A percentile compares a stretch with the other conserved stretches of the same genome.
phyloP scores from a whole-genome alignment of 2,888 invertebrate genomes.

The Rhodophaea formosa region DNA sequence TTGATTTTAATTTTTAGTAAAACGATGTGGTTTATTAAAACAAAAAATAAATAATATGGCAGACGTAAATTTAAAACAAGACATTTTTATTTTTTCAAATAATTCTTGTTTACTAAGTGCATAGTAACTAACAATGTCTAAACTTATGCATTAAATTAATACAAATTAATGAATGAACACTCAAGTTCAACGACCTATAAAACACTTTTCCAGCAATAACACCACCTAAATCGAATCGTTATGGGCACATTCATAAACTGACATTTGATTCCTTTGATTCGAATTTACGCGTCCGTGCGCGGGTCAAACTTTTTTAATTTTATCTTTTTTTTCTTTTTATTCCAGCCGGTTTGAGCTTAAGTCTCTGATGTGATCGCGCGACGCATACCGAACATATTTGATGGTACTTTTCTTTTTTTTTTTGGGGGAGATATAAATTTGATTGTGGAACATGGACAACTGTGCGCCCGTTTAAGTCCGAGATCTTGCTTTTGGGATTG shows the following conservation, averaged over 20 bases:
- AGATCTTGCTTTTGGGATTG: slow-evolving; percentile 33
- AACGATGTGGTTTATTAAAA: no score
- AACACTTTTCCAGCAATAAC: slow-evolving; percentile 29
- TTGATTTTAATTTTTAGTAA: no score
- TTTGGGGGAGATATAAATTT: slow-evolving; percentile 61
- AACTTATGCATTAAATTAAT: background rate
- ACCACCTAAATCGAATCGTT: slow-evolving; percentile 51
- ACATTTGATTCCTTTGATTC: slow-evolving; percentile 77
- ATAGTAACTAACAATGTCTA: background rate
- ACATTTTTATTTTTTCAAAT: background rate
- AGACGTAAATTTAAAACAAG: no score
- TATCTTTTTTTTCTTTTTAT: slow-evolving; percentile 49
- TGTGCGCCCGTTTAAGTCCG: slow-evolving; percentile 42
- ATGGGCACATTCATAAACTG: slow-evolving; percentile 61
- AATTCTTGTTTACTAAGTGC: background rate
- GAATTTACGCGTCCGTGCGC: slow-evolving; percentile 71
- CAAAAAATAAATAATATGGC: no score
- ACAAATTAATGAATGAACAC: background rate
- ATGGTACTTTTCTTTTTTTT: slow-evolving; percentile 65
- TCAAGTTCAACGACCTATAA: slow-evolving; percentile 10
- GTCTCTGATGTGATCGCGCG: slow-evolving; percentile 77
- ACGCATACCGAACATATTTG: slow-evolving; percentile 79
- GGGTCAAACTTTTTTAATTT: slow-evolving; percentile 52
- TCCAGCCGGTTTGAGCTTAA: slow-evolving; percentile 68
- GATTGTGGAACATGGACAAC: slow-evolving; percentile 47